Base-by-base conservation (phyloP, 92 coral and sea anemone species). In the Epizoanthus rinbou region DNA sequence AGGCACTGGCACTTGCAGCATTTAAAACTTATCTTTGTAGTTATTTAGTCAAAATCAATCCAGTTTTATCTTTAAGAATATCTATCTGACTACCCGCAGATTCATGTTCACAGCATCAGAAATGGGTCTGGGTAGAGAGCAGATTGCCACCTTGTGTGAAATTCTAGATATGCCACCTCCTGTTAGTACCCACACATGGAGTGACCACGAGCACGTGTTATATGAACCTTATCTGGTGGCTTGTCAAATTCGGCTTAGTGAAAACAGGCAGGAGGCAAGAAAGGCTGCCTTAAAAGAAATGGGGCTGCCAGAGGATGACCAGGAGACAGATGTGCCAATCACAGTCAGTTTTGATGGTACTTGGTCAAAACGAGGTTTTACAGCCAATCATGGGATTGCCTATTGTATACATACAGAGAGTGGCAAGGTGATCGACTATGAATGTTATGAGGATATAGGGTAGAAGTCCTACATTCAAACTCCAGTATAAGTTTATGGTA, bases 361-460 rank as follows among this genome's bases (percentile, higher is more conserved):
- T n/a, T 87, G 87, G 87, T 75, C 90, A 31, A 87, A 57, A 76
- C 28, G 87, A 70, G 91, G 87, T 22, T 83, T 69, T 22, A 87
- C 87, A 64, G 84, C 91, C 52, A 87, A 84, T 76, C 88, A 83
- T 68, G 86, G 87, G 41, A 70, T 87, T 83, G 91, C 85, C n/a
- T 87, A 83, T 83, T 79, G 69, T 1, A 83, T 84, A 35, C 84
- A 87, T 24, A 65, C 80, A n/a, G 76, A 66, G 66, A 84, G 85
- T 56, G 80, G 74, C 8, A 65, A 87, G 65, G 90, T 82, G 17
- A 23, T 87, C 28, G 87, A 87, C 69, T 87, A 64, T 54, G 91
- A 83, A 66, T 84, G 73, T 35, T 59, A 89, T 85, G 82, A 35
- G 69, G 76, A 15, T 86, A 70, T 81, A 89, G 87, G 87, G 85